Conservation (phyloP, 2,888 invertebrate genomes). For the Lepidocyrtinus sp. region DNA sequence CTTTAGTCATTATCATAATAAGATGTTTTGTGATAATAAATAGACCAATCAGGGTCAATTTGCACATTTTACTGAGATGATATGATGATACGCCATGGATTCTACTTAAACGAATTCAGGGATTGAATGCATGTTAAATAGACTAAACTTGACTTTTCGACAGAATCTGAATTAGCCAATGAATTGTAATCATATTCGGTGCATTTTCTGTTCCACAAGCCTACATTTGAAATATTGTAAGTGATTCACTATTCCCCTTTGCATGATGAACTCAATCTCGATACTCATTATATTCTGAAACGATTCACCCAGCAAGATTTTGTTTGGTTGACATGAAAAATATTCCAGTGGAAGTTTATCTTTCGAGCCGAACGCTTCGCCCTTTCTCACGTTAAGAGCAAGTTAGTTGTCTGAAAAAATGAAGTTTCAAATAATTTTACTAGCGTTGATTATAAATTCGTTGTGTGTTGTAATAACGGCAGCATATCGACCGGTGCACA, state of each 20-base stretch:
- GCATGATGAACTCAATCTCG: too few relatives aligned
- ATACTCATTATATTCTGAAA: too few relatives aligned
- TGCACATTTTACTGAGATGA: too few relatives aligned
- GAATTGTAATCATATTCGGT: too few relatives aligned
- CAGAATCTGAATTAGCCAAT: neutral
- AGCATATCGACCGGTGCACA: neutral
- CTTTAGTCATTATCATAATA: neutral
- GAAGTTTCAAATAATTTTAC: conserved; percentile 4
- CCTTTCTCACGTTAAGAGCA: neutral
- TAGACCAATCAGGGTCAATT: conserved; percentile 44
- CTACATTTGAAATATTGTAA: neutral
- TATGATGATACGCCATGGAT: too few relatives aligned
- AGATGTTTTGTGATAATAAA: conserved; percentile 16
- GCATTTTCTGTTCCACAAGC: neutral
- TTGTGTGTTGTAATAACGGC: neutral
- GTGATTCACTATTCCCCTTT: too few relatives aligned
- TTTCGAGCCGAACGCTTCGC: neutral
- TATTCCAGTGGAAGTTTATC: neutral
- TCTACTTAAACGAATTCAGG: too few relatives aligned
- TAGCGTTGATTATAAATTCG: neutral
- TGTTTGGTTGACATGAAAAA: neutral
- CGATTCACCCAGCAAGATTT: too few relatives aligned
- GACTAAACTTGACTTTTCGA: neutral
- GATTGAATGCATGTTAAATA: conserved; percentile 13
- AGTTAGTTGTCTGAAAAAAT: neutral